phyloP scores from a whole-genome alignment of 2,113 vertebrate species.

The Hemibagrus wyckioides region DNA sequence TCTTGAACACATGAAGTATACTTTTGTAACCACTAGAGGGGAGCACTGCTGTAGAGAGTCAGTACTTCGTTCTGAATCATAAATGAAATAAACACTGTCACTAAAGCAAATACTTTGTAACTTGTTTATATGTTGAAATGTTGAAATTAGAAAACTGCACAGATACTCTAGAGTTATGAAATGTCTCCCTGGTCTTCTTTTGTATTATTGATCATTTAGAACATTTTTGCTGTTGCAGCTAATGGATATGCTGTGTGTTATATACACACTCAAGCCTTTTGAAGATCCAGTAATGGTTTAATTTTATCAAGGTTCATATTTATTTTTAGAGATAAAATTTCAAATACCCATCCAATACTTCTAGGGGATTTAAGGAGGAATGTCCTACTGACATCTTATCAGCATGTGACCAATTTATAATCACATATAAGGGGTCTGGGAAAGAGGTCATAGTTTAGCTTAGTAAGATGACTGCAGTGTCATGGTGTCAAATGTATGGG shows the following conservation, averaged over 20 bases:
- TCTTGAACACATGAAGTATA: not conserved
- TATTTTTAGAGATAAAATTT: not conserved
- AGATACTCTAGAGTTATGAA: not conserved
- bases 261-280: not conserved
- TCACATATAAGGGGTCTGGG: not conserved
- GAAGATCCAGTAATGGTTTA: not conserved
- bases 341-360: not conserved
- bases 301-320: not conserved
- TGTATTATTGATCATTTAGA: not conserved
- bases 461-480: not conserved
- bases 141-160: not conserved
- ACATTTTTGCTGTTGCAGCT: not conserved
- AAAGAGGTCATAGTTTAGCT: not conserved
- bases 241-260: not conserved
- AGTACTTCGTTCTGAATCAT: not conserved
- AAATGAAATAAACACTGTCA: not conserved
- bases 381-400: not conserved
- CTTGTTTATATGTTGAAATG: not conserved
- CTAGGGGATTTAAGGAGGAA: not conserved
- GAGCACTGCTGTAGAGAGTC: not conserved
- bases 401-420: not conserved
- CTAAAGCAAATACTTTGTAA: not conserved
- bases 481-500: not conserved
- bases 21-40: slow-evolving; percentile 10
- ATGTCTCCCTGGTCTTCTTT: not conserved